Base-by-base conservation (phyloP, 2,888 invertebrate genomes). In the Aelia acuminata region DNA sequence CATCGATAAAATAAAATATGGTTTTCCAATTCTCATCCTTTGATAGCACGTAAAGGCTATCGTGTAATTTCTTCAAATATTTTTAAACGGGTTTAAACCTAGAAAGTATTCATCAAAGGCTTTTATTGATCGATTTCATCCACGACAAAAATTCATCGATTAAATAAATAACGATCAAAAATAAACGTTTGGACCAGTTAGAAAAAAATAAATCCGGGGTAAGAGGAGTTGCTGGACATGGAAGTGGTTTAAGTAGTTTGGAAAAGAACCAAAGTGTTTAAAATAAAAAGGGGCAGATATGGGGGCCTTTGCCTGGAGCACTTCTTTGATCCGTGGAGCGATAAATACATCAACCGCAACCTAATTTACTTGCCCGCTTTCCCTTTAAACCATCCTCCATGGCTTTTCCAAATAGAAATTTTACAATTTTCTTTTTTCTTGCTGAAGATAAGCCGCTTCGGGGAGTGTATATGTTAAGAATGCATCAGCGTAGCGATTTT, bases 171-270 rank as follows among this genome's bases (percentile, higher is more conserved):
- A 26, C 2, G 13, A 26, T 2, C 11, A 1, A 4, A 15, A 70
- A 70, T 35, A 70, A 70, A 70, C 18, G 31, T 70, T 35, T 70
- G 63, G 8, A 18, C 35, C 35, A 31, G 63, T 35, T 70, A n/a
- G 35, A 13, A 18, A 35, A 35, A 47, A 47, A 80, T 80, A 80
- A 80, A 80, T 80, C 43, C 43, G 22, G 80, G 39, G n/a, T 80
- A 80, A n/a, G 10, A 26, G 80, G 18, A 80, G 43, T n/a, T 47
- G 43, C 80, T 80, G 43, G 80, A 47, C 22, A 43, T 80, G 80
- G 80, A 80, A 80, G 80, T 80, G 43, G 80, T 47, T 80, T 80
- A 80, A 80, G 80, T 80, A 80, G 80, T 80, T 80, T 80, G 80
- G 43, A 80, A 80, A 80, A 43, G 80, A 47, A 80, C 80, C 80